phyloP scores from a whole-genome alignment of 2,797 vertebrate species.

The Lemur catta region DNA sequence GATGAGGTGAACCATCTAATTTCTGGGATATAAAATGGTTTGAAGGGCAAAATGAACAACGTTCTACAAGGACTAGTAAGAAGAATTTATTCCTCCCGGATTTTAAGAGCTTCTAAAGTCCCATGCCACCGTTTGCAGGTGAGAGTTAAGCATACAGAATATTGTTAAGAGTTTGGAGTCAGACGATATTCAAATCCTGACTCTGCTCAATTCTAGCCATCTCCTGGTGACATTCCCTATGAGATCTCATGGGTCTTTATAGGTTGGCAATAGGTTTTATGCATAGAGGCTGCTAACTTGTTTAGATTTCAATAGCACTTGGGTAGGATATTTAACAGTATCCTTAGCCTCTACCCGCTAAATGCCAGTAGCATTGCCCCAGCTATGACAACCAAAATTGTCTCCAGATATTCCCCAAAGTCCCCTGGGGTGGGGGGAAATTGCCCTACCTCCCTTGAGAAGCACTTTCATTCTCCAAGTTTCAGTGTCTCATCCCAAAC shows the following conservation, averaged over 20 bases:
- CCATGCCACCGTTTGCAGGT: not conserved
- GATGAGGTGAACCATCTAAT: not conserved
- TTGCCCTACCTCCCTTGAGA: not conserved
- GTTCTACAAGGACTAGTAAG: not conserved
- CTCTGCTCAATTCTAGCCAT: not conserved
- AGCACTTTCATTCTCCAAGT: not conserved
- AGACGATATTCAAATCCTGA: not conserved
- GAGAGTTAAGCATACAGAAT: not conserved
- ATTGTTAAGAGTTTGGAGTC: not conserved
- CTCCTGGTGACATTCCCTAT: not conserved
- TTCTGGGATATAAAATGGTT: slow-evolving; percentile 36
- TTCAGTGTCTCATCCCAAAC: not conserved
- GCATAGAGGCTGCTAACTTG: not conserved
- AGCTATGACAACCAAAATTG: not conserved
- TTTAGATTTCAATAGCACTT: slow-evolving; percentile 17
- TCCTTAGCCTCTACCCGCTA: not conserved
- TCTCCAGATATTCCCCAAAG: not conserved
- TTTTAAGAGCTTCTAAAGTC: not conserved
- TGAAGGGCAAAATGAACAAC: slow-evolving; percentile 30
- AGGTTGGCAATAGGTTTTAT: not conserved
- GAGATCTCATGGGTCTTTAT: not conserved
- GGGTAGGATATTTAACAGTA: not conserved
- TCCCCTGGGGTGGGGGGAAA: not conserved
- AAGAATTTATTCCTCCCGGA: not conserved
- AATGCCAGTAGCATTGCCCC: not conserved